Conservation (phyloP, 2,888 invertebrate species). For the Polydrusus cervinus region DNA sequence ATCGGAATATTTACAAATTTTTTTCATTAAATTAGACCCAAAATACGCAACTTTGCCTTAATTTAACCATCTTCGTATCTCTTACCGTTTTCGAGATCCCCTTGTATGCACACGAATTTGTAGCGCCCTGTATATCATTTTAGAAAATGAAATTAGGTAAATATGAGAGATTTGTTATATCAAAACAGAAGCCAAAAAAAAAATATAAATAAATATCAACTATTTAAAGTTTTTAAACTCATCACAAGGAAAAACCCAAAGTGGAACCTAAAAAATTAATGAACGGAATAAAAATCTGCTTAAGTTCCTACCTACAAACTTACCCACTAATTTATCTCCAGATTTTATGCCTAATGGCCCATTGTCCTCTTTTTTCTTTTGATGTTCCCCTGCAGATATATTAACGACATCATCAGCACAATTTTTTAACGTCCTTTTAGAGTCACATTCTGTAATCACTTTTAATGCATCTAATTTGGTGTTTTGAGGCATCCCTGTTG, state of each 20-base stretch:
- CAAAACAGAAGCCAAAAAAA: no score
- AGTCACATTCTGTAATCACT: neutral
- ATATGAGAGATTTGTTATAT: no score
- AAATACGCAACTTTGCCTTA: no score
- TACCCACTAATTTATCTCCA: constrained; percentile 7
- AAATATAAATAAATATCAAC: no score
- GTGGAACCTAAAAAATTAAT: neutral
- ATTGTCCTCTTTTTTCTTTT: neutral
- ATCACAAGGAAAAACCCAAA: neutral
- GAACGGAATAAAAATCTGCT: neutral
- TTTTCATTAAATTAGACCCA: no score
- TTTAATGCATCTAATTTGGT: constrained; percentile 5
- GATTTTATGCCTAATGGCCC: neutral
- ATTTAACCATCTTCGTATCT: no score
- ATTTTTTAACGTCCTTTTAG: constrained; percentile 22
- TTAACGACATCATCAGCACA: constrained; percentile 3
- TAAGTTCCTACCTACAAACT: constrained; percentile 2
- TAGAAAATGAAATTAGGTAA: no score
- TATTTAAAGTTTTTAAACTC: no score
- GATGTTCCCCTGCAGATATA: neutral
- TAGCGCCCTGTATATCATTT: no score
- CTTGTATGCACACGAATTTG: no score
- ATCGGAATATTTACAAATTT: no score
- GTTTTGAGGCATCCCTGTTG: neutral
- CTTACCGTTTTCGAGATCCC: no score